Evolutionary conservation across 2,888 invertebrate species (phyloP), one percentile per base, ranked within the genome.

Genomic region (Erpobdella octoculata): DNA sequence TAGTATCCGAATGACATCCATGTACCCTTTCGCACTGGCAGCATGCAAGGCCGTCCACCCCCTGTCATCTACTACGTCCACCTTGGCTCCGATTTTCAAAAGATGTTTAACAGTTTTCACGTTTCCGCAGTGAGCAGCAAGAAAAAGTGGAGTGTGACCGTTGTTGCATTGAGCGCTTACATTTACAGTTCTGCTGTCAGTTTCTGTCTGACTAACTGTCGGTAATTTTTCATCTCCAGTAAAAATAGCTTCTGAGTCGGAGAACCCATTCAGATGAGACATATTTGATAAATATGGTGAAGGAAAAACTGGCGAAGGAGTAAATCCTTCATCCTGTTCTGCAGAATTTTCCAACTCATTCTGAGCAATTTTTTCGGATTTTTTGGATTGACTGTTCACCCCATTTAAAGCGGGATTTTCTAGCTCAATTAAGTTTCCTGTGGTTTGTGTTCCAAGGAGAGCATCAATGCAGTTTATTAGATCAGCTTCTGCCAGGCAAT

Each of bases 1-100:
- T 12, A 78, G 73, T 6, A 65, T 68, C 9, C 62, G 64, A 15
- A 74, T 72, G 0, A 73, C 72, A 5, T 74, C 75, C 0, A 28
- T 31, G 64, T 76, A 75, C 2, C 78, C 78, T 37, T 67, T 71
- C 28, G 73, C 71, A 12, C 76, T 72, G 1, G 78, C 76, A 9
- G 75, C 75, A 70, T 78, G 78, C 8, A 78, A 74, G 21, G 76
- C 61, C 4, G 76, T 67, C 74, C 77, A 75, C 0, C 77, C 77
- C 12, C 71, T 41, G 64, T 73, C 75, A 67, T 76, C 76, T 28
- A 76, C 76, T 28, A 75, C 28, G 35, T 70, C 70, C n/a, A 41
- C 62, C n/a, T 74, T 72, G n/a, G 74, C 74, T 3, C 72, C 74
- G 9, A 41, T 61, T 12, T 35, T 70, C 25, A 75, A 21, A 31